Evolutionary conservation across 2,888 invertebrate genomes (phyloP).

Genomic region (Parnassius orleans): DNA sequence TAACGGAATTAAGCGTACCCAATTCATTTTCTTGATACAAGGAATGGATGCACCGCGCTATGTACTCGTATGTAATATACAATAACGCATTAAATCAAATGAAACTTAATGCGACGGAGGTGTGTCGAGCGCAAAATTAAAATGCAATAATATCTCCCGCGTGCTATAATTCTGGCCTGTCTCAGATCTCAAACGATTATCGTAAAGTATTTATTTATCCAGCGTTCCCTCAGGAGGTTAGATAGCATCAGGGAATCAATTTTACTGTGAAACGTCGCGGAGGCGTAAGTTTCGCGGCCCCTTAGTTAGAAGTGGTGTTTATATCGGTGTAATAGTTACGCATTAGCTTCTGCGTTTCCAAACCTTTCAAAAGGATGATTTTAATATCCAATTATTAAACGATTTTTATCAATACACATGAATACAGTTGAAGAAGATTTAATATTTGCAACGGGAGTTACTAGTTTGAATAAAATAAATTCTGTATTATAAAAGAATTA

Average conservation of each 20-base stretch:
- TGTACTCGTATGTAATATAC: constrained; percentile 38
- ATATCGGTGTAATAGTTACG: constrained; percentile 48
- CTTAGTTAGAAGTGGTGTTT: constrained; percentile 61
- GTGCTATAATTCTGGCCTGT: constrained; percentile 72
- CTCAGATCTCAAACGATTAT: constrained; percentile 73
- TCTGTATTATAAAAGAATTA: too few species aligned
- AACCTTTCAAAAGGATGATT: constrained; percentile 29
- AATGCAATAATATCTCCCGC: constrained; percentile 75
- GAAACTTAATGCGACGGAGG: constrained; percentile 69
- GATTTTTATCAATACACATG: too few species aligned
- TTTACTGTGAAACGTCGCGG: constrained; percentile 72
- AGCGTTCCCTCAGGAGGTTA: constrained; percentile 70
- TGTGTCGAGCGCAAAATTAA: constrained; percentile 71
- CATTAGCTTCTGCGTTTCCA: constrained; percentile 39
- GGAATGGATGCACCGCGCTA: constrained; percentile 34
- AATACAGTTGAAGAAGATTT: too few species aligned
- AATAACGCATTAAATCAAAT: constrained; percentile 74
- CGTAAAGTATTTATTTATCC: constrained; percentile 79
- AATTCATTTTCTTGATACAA: constrained; percentile 52
- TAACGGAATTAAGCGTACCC: constrained; percentile 30
- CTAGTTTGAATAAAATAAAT: too few species aligned
- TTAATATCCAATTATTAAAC: constrained; percentile 5
- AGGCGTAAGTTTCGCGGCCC: constrained; percentile 67
- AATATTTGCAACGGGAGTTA: too few species aligned
- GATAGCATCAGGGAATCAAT: constrained; percentile 79